phyloP scores from a whole-genome alignment of 2,888 invertebrate species.

The Leptinotarsa haldemani region DNA sequence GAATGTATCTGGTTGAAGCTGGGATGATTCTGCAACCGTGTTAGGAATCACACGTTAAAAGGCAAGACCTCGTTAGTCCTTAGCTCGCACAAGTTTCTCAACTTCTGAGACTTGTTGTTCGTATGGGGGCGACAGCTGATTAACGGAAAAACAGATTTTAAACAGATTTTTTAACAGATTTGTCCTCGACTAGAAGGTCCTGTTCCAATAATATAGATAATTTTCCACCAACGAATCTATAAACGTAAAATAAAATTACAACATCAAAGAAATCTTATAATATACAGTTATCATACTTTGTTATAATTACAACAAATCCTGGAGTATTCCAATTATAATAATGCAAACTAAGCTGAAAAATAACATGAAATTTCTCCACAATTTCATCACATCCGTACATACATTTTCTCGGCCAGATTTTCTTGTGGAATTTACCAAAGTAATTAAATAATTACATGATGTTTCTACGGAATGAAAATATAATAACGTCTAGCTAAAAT shows the following conservation, averaged over 20 bases:
- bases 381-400: constrained; percentile 43
- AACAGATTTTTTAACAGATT: no score
- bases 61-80: no score
- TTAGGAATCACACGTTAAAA: no score
- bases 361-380: constrained; percentile 38
- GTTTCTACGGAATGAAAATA: constrained; percentile 48
- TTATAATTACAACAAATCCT: constrained; percentile 21
- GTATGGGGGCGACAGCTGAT: no score
- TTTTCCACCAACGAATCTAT: no score
- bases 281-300: background rate
- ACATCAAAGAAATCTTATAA: background rate
- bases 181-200: no score
- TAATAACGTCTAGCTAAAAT: constrained; percentile 54
- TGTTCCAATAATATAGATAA: no score
- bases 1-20: no score
- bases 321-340: constrained; percentile 41
- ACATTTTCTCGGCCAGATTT: constrained; percentile 47
- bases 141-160: no score
- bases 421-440: constrained; percentile 50
- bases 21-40: no score
- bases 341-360: constrained; percentile 40
- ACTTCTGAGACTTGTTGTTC: no score
- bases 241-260: background rate
- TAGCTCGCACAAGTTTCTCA: no score
- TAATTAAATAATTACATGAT: constrained; percentile 51